Percentiles rank a stretch among this genome's conserved stretches.
These are phyloP conservation scores for Dryococelus australis DNA, from an alignment of 2,888 invertebrate species.

Conservation along the genomic window DNA sequence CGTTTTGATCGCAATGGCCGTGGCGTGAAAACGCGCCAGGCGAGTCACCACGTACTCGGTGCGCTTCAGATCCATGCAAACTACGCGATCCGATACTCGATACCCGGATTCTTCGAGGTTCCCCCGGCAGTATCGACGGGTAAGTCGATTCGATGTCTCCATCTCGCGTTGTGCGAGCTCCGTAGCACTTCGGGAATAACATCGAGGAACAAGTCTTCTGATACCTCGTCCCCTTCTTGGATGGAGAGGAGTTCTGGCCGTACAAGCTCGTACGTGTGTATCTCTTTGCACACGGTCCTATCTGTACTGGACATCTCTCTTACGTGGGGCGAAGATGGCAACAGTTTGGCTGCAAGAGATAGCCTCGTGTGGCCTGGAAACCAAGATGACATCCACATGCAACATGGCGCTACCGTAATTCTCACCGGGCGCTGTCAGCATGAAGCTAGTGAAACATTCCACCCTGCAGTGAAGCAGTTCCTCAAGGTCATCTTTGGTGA, in stretches of 20 bases:
- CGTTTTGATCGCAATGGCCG: slow-evolving; percentile 65
- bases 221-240: slow-evolving; percentile 60
- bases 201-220: slow-evolving; percentile 59
- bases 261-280: slow-evolving; percentile 62
- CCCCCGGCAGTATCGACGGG: slow-evolving; percentile 63
- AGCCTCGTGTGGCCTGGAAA: not conserved
- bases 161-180: slow-evolving; percentile 58
- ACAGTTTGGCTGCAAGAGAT: slow-evolving; percentile 65
- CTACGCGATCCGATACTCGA: slow-evolving; percentile 61
- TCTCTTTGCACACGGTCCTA: slow-evolving; percentile 66
- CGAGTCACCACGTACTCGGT: slow-evolving; percentile 60
- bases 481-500: too few relatives aligned
- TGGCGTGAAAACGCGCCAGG: slow-evolving; percentile 66
- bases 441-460: too few relatives aligned
- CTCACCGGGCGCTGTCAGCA: too few relatives aligned
- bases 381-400: slow-evolving; percentile 56
- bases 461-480: too few relatives aligned
- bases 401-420: slow-evolving; percentile 69
- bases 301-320: slow-evolving; percentile 63
- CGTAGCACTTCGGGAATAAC: slow-evolving; percentile 65
- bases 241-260: slow-evolving; percentile 61
- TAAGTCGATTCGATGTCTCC: slow-evolving; percentile 20
- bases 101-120: slow-evolving; percentile 64
- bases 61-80: slow-evolving; percentile 62
- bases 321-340: slow-evolving; percentile 64